phyloP scores from a whole-genome alignment of 2,113 vertebrate genomes.

The cat (Felis catus) region DNA sequence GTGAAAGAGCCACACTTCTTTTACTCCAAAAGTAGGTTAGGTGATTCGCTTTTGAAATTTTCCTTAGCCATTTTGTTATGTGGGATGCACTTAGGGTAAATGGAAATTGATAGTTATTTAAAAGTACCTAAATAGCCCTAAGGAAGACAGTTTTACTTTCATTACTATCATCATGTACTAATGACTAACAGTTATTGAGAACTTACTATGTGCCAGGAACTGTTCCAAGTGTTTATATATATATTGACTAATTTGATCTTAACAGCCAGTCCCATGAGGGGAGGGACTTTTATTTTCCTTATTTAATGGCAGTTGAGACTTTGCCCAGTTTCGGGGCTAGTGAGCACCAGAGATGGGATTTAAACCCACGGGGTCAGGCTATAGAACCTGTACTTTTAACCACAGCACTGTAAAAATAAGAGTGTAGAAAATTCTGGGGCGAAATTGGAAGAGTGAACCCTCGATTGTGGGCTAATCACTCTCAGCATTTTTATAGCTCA shows the following conservation, averaged over 20 bases:
- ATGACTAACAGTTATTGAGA: neutral
- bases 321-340: neutral
- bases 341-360: neutral
- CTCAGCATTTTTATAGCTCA: neutral
- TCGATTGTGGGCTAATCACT: neutral
- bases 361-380: neutral
- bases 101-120: conserved; percentile 14
- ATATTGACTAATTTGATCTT: neutral
- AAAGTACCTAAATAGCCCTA: neutral
- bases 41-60: conserved; percentile 16
- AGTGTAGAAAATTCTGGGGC: neutral
- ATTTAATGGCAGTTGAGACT: neutral
- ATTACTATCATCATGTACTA: neutral
- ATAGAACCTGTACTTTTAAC: neutral
- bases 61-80: neutral
- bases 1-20: neutral
- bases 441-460: neutral
- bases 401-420: neutral
- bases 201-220: neutral
- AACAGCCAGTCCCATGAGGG: neutral
- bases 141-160: neutral
- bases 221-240: neutral
- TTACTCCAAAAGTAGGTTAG: neutral
- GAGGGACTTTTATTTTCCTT: neutral
- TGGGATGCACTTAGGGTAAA: neutral